Percentiles rank a stretch among this genome's conserved stretches.
Conservation (phyloP, 2,797 vertebrate species). For the Chelonia mydas region DNA sequence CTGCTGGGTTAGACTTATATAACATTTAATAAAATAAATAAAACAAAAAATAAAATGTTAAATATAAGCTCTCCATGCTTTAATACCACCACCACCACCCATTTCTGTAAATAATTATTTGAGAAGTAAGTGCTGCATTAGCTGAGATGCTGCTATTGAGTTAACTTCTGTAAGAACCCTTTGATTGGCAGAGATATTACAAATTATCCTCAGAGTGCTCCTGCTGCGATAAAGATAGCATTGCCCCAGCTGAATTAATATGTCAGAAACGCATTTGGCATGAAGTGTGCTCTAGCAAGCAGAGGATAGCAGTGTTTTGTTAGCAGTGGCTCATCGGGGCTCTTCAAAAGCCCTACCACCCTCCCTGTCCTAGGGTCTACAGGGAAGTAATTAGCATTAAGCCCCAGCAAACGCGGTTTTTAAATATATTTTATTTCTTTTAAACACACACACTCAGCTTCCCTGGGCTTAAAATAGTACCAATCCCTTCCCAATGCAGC, state of each 20-base stretch:
- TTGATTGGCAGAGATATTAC: not conserved
- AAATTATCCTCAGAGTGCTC: not conserved
- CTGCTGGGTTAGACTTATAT: not conserved
- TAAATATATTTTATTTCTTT: no score
- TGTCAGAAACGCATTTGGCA: not conserved
- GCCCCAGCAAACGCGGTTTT: not conserved
- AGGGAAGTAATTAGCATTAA: not conserved
- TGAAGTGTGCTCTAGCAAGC: not conserved
- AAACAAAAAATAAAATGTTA: not conserved
- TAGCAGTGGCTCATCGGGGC: not conserved
- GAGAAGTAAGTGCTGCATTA: not conserved
- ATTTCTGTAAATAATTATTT: not conserved
- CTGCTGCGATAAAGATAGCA: not conserved
- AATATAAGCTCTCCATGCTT: not conserved
- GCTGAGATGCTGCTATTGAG: not conserved
- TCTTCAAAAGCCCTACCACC: not conserved
- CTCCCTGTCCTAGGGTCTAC: not conserved
- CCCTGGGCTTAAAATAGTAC: not conserved
- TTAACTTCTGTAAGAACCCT: not conserved
- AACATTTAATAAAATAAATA: not conserved
- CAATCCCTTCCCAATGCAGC: not conserved
- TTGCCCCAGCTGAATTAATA: not conserved
- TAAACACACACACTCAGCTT: no score
- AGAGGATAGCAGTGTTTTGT: not conserved
- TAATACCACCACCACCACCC: not conserved